These are phyloP conservation scores for Ispidina picta DNA, from an alignment of 2,797 vertebrate genomes.

Conservation along the genomic window DNA sequence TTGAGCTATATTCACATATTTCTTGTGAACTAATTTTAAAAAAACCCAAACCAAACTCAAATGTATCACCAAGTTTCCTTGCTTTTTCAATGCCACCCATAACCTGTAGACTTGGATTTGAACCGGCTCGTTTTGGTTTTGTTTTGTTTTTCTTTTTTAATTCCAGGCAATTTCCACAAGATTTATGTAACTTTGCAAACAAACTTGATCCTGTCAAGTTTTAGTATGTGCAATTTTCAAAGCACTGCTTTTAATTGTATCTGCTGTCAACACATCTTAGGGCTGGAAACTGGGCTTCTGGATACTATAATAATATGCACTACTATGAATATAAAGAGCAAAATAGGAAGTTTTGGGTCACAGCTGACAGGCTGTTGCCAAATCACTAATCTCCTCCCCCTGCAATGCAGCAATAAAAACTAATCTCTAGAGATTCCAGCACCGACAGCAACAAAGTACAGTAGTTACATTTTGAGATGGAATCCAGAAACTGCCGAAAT, in stretches of 20 bases:
- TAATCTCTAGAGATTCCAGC: constrained; percentile 48
- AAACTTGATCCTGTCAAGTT: constrained; percentile 21
- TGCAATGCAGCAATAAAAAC: constrained; percentile 54
- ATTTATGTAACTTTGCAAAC: not conserved
- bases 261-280: constrained; percentile 29
- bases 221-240: constrained; percentile 20
- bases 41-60: not conserved
- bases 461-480: constrained; percentile 62
- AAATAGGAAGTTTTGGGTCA: constrained; percentile 53
- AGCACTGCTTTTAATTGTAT: constrained; percentile 45
- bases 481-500: constrained; percentile 66
- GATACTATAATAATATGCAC: constrained; percentile 6
- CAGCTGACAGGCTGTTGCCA: constrained; percentile 42
- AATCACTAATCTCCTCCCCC: constrained; percentile 19
- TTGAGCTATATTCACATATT: not conserved
- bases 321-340: constrained; percentile 22
- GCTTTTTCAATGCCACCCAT: not conserved
- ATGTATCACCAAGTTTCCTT: not conserved
- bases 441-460: constrained; percentile 54
- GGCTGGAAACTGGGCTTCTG: constrained; percentile 24
- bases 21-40: constrained; percentile 5
- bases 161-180: not conserved
- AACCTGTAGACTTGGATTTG: not conserved
- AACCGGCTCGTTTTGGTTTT: not conserved
- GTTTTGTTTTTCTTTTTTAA: not conserved